A percentile compares a stretch with the other conserved stretches of the same genome.
phyloP scores from a whole-genome alignment of 2,888 invertebrate genomes.

The Pyrrhosoma nymphula region DNA sequence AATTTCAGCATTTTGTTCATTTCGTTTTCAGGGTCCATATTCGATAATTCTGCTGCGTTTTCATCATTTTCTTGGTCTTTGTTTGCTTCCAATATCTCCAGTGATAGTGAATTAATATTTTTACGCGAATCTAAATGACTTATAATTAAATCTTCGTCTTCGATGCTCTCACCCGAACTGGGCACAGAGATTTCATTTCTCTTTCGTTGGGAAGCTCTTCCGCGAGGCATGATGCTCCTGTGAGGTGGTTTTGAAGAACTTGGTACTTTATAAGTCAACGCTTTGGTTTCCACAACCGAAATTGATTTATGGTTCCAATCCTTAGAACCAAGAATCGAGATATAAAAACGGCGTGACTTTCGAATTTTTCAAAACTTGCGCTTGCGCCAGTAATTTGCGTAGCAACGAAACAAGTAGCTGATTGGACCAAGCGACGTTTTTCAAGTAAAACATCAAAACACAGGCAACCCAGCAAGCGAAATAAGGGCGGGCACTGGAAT shows the following conservation, averaged over 20 bases:
- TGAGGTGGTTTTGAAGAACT: not conserved
- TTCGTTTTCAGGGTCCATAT: not conserved
- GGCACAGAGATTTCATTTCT: not conserved
- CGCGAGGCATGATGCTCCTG: not conserved
- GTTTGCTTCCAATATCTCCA: not conserved
- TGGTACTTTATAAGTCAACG: no score
- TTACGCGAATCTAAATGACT: not conserved
- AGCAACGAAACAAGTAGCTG: no score
- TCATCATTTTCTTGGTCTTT: not conserved
- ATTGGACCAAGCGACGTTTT: no score
- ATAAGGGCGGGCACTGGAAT: no score
- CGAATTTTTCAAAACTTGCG: no score
- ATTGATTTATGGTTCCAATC: no score
- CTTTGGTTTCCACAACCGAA: no score
- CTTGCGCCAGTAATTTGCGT: no score
- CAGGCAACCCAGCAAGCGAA: no score
- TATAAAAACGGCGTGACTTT: no score
- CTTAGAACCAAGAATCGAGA: no score
- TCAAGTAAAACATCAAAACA: no score
- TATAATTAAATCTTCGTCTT: not conserved
- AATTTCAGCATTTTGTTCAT: conserved; percentile 30
- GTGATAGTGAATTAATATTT: not conserved
- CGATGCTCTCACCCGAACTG: conserved; percentile 10
- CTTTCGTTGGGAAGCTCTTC: not conserved
- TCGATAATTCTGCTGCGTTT: not conserved